These are phyloP conservation scores for Thalassarche chlororhynchos DNA, from an alignment of 2,113 vertebrate genomes.

Conservation along the genomic window DNA sequence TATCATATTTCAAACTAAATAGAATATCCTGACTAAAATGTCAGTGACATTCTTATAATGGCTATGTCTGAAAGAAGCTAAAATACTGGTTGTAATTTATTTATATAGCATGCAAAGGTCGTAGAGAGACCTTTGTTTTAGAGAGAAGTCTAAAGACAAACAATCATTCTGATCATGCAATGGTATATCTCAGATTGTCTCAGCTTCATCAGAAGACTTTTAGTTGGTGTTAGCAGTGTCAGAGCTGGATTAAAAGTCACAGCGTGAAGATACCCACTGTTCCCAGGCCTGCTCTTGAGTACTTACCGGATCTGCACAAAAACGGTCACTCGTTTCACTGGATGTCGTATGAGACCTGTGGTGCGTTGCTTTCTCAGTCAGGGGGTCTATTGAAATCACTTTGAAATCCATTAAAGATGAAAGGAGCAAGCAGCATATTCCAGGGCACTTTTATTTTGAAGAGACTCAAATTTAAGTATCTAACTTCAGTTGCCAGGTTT, in stretches of 20 bases:
- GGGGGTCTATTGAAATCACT: neutral
- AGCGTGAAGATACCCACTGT: neutral
- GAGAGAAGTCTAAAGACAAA: conserved; percentile 20
- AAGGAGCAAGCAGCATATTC: neutral
- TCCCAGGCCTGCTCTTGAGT: neutral
- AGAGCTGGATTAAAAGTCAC: neutral
- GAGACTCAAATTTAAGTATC: neutral
- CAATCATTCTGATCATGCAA: neutral
- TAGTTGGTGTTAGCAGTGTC: neutral
- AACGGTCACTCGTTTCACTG: neutral
- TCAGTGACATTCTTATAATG: conserved; percentile 56
- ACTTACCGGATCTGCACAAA: neutral
- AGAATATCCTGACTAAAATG: conserved; percentile 59
- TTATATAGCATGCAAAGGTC: conserved; percentile 55
- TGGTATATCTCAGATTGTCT: neutral
- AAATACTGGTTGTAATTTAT: conserved; percentile 42
- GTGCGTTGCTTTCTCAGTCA: neutral
- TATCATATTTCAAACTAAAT: conserved; percentile 50
- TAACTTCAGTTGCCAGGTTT: neutral
- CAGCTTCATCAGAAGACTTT: neutral
- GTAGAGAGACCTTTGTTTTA: neutral
- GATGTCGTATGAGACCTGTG: neutral
- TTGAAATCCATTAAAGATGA: neutral
- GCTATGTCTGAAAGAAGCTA: conserved; percentile 1
- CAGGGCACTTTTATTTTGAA: neutral